phyloP scores from a whole-genome alignment of 1,140 invertebrate species.

The Apis florea region DNA sequence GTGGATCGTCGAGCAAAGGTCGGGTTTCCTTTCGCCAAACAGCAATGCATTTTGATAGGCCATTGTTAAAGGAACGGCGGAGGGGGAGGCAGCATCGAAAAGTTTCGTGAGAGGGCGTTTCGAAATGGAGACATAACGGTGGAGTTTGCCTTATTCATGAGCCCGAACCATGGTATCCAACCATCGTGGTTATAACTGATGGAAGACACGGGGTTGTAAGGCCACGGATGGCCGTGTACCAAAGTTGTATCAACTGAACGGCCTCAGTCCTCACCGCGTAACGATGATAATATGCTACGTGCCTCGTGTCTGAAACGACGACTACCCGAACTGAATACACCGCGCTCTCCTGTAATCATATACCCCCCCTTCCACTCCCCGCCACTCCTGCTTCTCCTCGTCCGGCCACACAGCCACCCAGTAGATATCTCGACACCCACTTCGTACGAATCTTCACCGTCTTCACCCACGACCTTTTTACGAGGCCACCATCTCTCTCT shows the following conservation, averaged over 20 bases:
- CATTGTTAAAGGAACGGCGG: slow-evolving; percentile 58
- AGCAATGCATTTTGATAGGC: slow-evolving; percentile 65
- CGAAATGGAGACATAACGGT: slow-evolving; percentile 66
- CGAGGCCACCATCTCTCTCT: slow-evolving; percentile 34
- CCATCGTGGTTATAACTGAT: slow-evolving; percentile 60
- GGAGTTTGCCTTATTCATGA: slow-evolving; percentile 70
- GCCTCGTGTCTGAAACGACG: slow-evolving; percentile 68
- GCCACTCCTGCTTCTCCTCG: neutral
- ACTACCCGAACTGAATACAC: slow-evolving; percentile 66
- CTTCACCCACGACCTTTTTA: slow-evolving; percentile 50
- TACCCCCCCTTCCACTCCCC: slow-evolving; percentile 16
- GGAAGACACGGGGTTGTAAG: slow-evolving; percentile 64
- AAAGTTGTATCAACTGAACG: slow-evolving; percentile 68
- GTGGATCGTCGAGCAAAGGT: too few relatives aligned
- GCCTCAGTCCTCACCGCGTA: slow-evolving; percentile 61
- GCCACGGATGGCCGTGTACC: slow-evolving; percentile 66
- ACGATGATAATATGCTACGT: slow-evolving; percentile 71
- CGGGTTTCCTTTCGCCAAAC: slow-evolving; percentile 35
- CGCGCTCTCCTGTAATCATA: slow-evolving; percentile 58
- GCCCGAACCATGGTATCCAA: slow-evolving; percentile 57
- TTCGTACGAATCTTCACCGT: slow-evolving; percentile 56
- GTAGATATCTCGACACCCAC: slow-evolving; percentile 48
- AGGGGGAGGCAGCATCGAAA: slow-evolving; percentile 51
- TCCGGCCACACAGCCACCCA: slow-evolving; percentile 25
- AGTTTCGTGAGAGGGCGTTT: slow-evolving; percentile 65